Percentiles rank a stretch among this genome's conserved stretches.
phyloP scores from a whole-genome alignment of 2,888 invertebrate genomes.

The Entomobrya proxima region DNA sequence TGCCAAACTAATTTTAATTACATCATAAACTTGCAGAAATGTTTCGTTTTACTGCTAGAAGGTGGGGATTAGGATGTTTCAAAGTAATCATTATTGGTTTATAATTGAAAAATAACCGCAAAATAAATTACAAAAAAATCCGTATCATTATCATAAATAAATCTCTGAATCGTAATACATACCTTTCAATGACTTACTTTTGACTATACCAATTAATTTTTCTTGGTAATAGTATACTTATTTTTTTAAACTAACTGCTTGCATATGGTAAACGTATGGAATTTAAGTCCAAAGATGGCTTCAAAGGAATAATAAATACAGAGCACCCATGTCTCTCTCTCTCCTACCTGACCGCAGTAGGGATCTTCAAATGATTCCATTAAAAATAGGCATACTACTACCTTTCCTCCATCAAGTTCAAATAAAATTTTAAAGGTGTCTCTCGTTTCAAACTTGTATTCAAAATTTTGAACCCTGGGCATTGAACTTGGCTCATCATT shows the following conservation, averaged over 20 bases:
- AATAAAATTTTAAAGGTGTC: slow-evolving; percentile 71
- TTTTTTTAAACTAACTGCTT: too few relatives aligned
- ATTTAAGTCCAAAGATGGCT: too few relatives aligned
- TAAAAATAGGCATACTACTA: background rate
- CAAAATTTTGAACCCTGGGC: too few relatives aligned
- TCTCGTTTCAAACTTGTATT: slow-evolving; percentile 20
- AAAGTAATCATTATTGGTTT: slow-evolving; percentile 52
- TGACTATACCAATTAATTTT: too few relatives aligned
- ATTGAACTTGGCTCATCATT: too few relatives aligned
- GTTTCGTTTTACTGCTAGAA: slow-evolving; percentile 43
- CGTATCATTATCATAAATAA: background rate
- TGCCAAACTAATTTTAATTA: slow-evolving; percentile 51
- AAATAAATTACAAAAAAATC: slow-evolving; percentile 9
- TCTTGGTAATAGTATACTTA: too few relatives aligned
- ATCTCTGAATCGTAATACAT: background rate
- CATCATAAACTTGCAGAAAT: slow-evolving; percentile 42
- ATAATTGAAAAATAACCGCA: slow-evolving; percentile 46
- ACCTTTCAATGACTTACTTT: background rate
- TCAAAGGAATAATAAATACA: background rate
- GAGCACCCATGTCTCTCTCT: slow-evolving; percentile 66
- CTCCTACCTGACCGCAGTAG: slow-evolving; percentile 49
- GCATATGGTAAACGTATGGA: too few relatives aligned
- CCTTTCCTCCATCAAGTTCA: slow-evolving; percentile 67
- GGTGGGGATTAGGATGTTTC: slow-evolving; percentile 53
- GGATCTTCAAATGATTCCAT: slow-evolving; percentile 26